These are phyloP conservation scores for Drosophila meridionalis DNA, from an alignment of 2,888 invertebrate genomes.

Conservation along the genomic window DNA sequence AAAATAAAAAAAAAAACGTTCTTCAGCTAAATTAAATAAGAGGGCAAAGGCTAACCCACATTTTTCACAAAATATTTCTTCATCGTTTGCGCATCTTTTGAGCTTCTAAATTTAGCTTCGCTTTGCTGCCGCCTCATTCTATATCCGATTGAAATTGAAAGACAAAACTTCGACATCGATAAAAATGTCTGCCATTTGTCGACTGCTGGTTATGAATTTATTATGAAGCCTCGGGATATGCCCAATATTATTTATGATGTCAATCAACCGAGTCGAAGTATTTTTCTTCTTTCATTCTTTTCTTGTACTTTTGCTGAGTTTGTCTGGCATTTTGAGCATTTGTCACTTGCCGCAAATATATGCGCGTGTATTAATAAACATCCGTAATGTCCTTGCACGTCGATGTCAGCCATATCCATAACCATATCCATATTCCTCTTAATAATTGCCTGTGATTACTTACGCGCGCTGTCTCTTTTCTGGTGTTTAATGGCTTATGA, in stretches of 20 bases:
- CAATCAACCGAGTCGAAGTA: conserved; percentile 41
- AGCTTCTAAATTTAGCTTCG: background rate
- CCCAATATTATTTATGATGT: conserved; percentile 69
- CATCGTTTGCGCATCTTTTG: background rate
- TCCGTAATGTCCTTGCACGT: background rate
- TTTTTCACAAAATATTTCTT: background rate
- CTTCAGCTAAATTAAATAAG: background rate
- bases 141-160: background rate
- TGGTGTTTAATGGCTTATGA: conserved; percentile 38
- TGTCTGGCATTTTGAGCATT: conserved; percentile 51
- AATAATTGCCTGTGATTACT: conserved; percentile 68
- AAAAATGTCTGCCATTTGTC: conserved; percentile 30
- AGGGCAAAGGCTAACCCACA: background rate
- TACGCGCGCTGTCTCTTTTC: background rate
- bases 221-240: conserved; percentile 63
- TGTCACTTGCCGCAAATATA: conserved; percentile 57
- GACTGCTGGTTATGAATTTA: conserved; percentile 63
- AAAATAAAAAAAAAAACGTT: background rate
- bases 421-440: conserved; percentile 32
- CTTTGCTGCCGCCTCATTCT: background rate
- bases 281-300: conserved; percentile 1
- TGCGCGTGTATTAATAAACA: conserved; percentile 47
- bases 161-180: conserved; percentile 10
- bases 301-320: conserved; percentile 14
- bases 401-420: conserved; percentile 28